phyloP scores from a whole-genome alignment of 1,140 invertebrate genomes.

The Episyrphus balteatus region DNA sequence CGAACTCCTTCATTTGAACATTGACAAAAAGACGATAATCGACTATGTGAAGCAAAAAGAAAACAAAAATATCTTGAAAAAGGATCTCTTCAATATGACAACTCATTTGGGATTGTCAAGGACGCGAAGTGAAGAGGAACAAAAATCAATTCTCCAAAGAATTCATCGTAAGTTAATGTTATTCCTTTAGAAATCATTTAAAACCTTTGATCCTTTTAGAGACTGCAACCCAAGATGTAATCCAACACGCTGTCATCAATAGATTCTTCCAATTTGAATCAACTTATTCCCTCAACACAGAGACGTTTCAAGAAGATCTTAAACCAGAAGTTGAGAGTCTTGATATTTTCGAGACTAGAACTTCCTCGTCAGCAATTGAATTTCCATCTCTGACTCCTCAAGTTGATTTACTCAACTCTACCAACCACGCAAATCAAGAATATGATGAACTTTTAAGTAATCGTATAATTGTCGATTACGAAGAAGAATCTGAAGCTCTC shows the following conservation, averaged over 20 bases:
- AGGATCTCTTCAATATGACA: neutral
- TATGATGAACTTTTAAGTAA: too few relatives aligned
- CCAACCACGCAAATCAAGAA: too few relatives aligned
- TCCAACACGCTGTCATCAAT: neutral
- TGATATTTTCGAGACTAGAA: too few relatives aligned
- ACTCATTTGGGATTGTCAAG: neutral
- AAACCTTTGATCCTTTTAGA: neutral
- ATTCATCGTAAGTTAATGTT: neutral
- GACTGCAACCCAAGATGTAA: neutral
- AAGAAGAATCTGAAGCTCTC: too few relatives aligned
- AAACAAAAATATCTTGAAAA: slow-evolving; percentile 11
- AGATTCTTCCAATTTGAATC: neutral
- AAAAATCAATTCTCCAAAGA: neutral
- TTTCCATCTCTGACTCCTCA: too few relatives aligned
- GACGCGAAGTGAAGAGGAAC: neutral
- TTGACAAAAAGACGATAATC: slow-evolving; percentile 37
- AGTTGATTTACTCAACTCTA: too few relatives aligned
- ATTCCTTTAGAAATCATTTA: neutral
- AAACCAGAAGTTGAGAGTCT: neutral
- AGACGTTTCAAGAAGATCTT: neutral
- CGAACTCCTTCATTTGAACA: neutral
- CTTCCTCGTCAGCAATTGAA: too few relatives aligned
- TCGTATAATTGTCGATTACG: too few relatives aligned
- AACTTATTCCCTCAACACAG: neutral
- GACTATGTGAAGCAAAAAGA: slow-evolving; percentile 32